Evolutionary conservation across 2,113 vertebrate genomes (phyloP).

Genomic region (Cyrtonyx montezumae): DNA sequence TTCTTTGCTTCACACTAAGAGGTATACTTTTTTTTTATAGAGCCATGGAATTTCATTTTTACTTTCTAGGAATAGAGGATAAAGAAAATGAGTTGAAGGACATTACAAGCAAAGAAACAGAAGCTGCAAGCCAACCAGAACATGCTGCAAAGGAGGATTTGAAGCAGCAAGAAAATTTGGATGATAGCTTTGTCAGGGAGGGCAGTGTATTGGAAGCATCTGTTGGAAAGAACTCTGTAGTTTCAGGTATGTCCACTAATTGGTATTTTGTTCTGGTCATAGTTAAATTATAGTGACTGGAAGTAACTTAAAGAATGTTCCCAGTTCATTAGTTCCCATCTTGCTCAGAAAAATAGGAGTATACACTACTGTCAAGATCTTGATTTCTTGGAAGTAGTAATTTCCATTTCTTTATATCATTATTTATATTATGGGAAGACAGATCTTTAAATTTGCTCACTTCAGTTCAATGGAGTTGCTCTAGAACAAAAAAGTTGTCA

Average conservation of each 20-base stretch:
- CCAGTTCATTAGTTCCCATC: not conserved
- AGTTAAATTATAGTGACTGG: not conserved
- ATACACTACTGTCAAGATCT: not conserved
- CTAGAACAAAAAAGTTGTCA: not conserved
- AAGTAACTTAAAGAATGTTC: not conserved
- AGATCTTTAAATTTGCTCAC: not conserved
- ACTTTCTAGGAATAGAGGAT: constrained; percentile 47
- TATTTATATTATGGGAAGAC: too few relatives aligned
- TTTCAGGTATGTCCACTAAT: constrained; percentile 61
- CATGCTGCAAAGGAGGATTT: not conserved
- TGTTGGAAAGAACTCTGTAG: constrained; percentile 15
- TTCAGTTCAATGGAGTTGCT: not conserved
- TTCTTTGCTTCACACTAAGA: not conserved
- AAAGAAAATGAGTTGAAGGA: not conserved
- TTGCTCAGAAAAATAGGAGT: not conserved
- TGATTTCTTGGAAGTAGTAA: not conserved
- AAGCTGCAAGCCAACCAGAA: not conserved
- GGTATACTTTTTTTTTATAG: not conserved
- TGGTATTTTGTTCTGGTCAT: not conserved
- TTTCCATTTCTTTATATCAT: not conserved
- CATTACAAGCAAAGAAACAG: not conserved
- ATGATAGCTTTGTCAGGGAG: not conserved
- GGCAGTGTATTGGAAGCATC: constrained; percentile 32
- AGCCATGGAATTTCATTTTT: not conserved
- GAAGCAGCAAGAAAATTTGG: not conserved